These are phyloP conservation scores for Phainopepla nitens DNA, from an alignment of 2,113 vertebrate species.

Conservation along the genomic window DNA sequence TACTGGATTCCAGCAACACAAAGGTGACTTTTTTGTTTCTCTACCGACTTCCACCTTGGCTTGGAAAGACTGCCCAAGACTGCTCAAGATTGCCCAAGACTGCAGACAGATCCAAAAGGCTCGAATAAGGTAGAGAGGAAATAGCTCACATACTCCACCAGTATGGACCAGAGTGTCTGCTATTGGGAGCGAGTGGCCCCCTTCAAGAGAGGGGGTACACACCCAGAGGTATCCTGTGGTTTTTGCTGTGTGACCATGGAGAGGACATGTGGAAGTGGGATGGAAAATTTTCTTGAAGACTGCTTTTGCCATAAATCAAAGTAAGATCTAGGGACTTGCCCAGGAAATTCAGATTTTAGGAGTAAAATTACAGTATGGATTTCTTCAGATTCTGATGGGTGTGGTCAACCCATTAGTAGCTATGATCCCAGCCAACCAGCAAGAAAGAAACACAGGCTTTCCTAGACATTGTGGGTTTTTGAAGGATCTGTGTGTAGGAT, in stretches of 20 bases:
- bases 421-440: not conserved
- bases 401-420: not conserved
- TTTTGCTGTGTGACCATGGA: not conserved
- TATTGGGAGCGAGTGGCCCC: not conserved
- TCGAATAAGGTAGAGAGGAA: not conserved
- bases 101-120: not conserved
- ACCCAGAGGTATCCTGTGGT: not conserved
- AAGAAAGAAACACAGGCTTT: not conserved
- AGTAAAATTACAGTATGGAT: not conserved
- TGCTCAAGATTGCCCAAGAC: not conserved
- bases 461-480: not conserved
- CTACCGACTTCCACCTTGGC: accelerated
- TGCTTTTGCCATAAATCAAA: not conserved
- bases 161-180: not conserved
- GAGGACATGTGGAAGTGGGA: not conserved
- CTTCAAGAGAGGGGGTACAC: too few relatives aligned
- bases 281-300: not conserved
- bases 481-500: not conserved
- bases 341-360: not conserved
- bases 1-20: not conserved
- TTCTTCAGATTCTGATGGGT: not conserved
- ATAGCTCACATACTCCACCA: too few relatives aligned
- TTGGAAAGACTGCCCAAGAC: not conserved
- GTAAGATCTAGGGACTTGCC: not conserved
- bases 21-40: not conserved